phyloP scores from a whole-genome alignment of 2,113 vertebrate genomes.

The Varanus salvator region DNA sequence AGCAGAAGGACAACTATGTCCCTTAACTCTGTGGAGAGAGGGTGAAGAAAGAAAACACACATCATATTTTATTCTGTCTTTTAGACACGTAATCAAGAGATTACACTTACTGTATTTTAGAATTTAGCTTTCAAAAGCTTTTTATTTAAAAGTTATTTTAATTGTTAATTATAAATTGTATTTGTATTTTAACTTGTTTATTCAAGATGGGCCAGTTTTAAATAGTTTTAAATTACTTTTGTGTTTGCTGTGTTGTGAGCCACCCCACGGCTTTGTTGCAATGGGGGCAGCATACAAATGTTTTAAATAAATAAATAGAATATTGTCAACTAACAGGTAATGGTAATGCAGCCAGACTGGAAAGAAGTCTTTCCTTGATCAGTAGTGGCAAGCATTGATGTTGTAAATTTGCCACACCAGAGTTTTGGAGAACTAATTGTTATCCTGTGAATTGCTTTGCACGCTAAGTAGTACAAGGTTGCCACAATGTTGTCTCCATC shows the following conservation, averaged over 20 bases:
- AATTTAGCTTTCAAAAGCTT: conserved; percentile 6
- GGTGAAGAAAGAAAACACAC: neutral
- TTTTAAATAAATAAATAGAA: too few relatives aligned
- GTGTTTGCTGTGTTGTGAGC: too few relatives aligned
- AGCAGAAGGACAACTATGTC: neutral
- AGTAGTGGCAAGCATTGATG: conserved; percentile 14
- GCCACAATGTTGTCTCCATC: conserved; percentile 7
- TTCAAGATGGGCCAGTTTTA: too few relatives aligned
- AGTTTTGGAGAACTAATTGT: conserved; percentile 24
- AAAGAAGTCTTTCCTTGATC: conserved; percentile 5
- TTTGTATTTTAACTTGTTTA: too few relatives aligned
- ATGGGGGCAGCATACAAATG: too few relatives aligned
- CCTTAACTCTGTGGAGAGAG: neutral
- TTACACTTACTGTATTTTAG: neutral
- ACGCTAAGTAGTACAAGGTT: conserved; percentile 40
- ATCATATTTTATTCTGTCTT: neutral
- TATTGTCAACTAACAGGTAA: neutral
- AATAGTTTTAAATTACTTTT: too few relatives aligned
- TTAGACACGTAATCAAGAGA: neutral
- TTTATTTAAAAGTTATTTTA: too few relatives aligned
- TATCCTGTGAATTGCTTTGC: conserved; percentile 17
- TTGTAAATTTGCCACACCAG: conserved; percentile 4
- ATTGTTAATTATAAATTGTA: too few relatives aligned
- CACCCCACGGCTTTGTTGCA: too few relatives aligned
- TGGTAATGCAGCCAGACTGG: neutral